These are phyloP conservation scores for Sinosuthora webbiana DNA, from an alignment of 2,113 vertebrate genomes.

Conservation along the genomic window DNA sequence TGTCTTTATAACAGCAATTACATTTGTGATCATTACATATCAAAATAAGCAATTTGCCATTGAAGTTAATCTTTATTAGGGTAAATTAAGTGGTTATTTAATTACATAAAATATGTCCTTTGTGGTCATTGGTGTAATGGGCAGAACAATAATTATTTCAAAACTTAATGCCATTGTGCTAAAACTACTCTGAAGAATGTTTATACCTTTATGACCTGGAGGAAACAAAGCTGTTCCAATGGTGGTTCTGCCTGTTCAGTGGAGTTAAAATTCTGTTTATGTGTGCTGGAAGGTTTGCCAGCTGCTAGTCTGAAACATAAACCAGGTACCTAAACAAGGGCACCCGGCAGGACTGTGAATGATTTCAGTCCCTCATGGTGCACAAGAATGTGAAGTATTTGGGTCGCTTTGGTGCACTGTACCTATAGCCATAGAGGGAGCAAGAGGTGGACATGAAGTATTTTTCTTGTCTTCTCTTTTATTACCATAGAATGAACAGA, in stretches of 20 bases:
- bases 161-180: not conserved
- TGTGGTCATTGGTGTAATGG: not conserved
- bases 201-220: not conserved
- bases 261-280: not conserved
- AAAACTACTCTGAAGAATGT: not conserved
- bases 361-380: not conserved
- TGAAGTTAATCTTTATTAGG: not conserved
- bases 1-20: not conserved
- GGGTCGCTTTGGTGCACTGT: not conserved
- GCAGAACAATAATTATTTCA: not conserved
- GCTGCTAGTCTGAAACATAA: not conserved
- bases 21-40: not conserved
- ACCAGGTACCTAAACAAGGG: not conserved
- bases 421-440: not conserved
- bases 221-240: not conserved
- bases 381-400: not conserved
- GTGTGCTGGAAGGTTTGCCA: slow-evolving; percentile 7
- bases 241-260: not conserved
- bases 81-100: not conserved
- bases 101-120: not conserved
- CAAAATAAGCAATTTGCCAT: not conserved
- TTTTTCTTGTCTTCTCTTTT: slow-evolving; percentile 20
- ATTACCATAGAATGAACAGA: not conserved
- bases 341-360: not conserved
- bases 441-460: not conserved